phyloP scores from a whole-genome alignment of 2,113 vertebrate species.

The Mormyrus iriodes region DNA sequence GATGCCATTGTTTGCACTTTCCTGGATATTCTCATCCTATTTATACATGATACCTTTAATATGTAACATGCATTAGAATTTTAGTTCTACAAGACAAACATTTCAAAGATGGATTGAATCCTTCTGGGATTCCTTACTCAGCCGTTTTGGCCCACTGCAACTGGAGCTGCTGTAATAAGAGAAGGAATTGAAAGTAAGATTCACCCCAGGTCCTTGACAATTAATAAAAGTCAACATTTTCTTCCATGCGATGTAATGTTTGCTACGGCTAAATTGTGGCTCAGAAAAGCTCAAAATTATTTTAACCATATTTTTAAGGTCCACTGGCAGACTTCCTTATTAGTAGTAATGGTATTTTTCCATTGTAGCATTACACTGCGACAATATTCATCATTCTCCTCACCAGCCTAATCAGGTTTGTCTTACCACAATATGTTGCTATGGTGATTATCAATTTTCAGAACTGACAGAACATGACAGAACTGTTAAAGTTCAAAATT shows the following conservation, averaged over 20 bases:
- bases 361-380: background rate
- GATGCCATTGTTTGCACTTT: background rate
- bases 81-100: background rate
- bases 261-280: background rate
- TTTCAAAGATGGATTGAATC: background rate
- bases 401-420: background rate
- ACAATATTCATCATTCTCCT: background rate
- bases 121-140: background rate
- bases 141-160: background rate
- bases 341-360: background rate
- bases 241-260: background rate
- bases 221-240: background rate
- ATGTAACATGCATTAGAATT: background rate
- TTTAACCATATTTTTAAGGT: background rate
- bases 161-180: background rate
- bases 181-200: background rate
- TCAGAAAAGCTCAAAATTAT: background rate
- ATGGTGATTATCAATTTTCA: background rate
- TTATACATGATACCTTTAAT: background rate
- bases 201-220: background rate
- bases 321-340: background rate
- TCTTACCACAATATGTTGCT: background rate
- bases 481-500: background rate
- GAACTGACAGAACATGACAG: constrained; percentile 2
- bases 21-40: too few species aligned